Evolutionary conservation across 2,797 vertebrate species (phyloP), one percentile per base, ranked within the genome.

Genomic region (Picus viridis): DNA sequence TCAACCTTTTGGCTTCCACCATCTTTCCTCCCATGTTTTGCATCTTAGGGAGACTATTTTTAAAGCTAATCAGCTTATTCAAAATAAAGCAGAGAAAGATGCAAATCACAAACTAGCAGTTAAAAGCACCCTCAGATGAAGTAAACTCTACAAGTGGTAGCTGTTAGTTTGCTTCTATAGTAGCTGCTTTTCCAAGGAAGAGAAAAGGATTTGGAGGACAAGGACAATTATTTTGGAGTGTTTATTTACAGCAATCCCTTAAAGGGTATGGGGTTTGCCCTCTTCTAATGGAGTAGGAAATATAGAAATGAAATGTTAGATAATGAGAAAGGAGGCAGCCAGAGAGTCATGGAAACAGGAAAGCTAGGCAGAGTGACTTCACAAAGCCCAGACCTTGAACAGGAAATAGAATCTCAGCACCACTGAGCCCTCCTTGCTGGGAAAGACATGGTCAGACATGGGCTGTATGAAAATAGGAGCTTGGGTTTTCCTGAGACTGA

Each of bases 1-100:
- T 93, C 94, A 96, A 94, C 92, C 92, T 96, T 96, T 95, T 96
- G 94, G 93, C 95, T 95, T 91, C 85, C 83, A 90, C 94, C 92
- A 91, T 92, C 93, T 95, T 96, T 95, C 85, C 89, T 87, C 70
- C 79, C 76, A 81, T 95, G 88, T 70, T 96, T 93, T 94, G 76
- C 90, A 90, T 92, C 84, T 94, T 70, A 91, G 27, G 56, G 63
- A 90, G 64, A 76, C 90, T 96, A 96, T 94, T 96, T 95, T 96
- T 95, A 95, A 94, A 95, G 86, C 92, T 96, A 95, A 96, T 95
- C 92, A 95, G 87, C 89, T 90, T 64, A 88, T 93, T 88, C 84
- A 85, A 94, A 94, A 94, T 92, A 92, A 94, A 92, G 34, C 51
- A 86, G 64, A 91, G 77, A 87, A 89, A 89, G 63, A 86, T 89